Evolutionary conservation across 30 jellyfish, hydroid and myxozoan genomes (phyloP), one percentile per base, ranked within the genome.

Genomic region (Morbakka virulenta): DNA sequence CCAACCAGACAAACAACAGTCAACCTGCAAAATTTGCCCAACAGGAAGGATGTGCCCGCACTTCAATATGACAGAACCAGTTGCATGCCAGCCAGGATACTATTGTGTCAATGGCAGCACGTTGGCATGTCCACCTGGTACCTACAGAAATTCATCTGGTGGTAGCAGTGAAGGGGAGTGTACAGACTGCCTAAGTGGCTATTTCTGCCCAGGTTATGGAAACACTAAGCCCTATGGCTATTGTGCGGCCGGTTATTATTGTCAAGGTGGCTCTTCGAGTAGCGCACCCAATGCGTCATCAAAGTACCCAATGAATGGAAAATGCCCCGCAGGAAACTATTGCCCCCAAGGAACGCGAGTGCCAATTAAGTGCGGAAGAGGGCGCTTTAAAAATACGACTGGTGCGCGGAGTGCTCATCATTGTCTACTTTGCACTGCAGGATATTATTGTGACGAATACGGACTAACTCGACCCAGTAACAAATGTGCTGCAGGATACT

Each of bases 341-440:
- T 93, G 99, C 53, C 87, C 87, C n/a, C 84, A 70, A n/a, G 99
- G 99, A 2, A 86, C 95, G 1, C 74, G 87, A 0, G 94, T 92
- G 30, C 99, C 99, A 4, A 79, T 80, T 0, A 12, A 49, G 14
- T 93, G 99, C 64, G 95, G 95, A 1, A 82, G 79, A 50, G 96
- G 99, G 0, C 73, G 83, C 0, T 82, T 62, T 84, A 35, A 96
- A 51, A 61, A 81, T 17, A 63, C 90, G 17, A 67, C 91, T 2
- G 99, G 99, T 27, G 99, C 99, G 14, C 82, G 83, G 17, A 24
- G 34, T 2, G 67, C 80, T 24, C 26, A 32, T 29, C 96, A 81
- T 25, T 93, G 99, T 69, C 66, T 79, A 35, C 79, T 36, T 21
- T 93, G 99, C 76, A 81, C 81, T 64, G 96, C 99, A 6, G 97